Conservation (phyloP, 92 coral and sea anemone genomes). For the Desmophyllum pertusum region DNA sequence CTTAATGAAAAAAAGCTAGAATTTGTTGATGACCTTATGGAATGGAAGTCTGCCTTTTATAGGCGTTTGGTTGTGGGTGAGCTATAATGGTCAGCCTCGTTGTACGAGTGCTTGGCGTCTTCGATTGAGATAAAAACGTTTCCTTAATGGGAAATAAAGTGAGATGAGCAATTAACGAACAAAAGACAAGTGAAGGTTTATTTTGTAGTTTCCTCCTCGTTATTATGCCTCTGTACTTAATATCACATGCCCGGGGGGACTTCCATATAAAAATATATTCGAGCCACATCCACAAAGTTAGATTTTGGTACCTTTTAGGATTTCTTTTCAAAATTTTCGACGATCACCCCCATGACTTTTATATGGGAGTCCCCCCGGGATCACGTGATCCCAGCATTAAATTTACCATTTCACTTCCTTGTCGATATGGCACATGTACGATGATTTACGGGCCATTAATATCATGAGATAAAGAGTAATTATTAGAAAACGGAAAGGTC, state of each 20-base stretch:
- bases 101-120: constrained; percentile 11
- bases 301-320: no score
- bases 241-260: no score
- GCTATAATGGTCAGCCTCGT: neutral
- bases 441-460: neutral
- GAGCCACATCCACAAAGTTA: no score
- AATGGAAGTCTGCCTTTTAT: neutral
- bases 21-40: constrained; percentile 5
- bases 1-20: no score
- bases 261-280: no score
- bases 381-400: no score
- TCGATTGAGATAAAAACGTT: neutral
- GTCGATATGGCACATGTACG: neutral
- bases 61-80: neutral
- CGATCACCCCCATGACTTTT: no score
- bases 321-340: no score
- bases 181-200: neutral
- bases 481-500: neutral
- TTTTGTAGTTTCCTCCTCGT: neutral
- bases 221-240: neutral
- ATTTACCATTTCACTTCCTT: neutral
- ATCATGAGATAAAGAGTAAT: neutral
- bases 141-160: constrained; percentile 17
- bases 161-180: neutral
- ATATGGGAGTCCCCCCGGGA: no score